Conservation (phyloP, 1,140 invertebrate genomes). For the Cryptotermes secundus region DNA sequence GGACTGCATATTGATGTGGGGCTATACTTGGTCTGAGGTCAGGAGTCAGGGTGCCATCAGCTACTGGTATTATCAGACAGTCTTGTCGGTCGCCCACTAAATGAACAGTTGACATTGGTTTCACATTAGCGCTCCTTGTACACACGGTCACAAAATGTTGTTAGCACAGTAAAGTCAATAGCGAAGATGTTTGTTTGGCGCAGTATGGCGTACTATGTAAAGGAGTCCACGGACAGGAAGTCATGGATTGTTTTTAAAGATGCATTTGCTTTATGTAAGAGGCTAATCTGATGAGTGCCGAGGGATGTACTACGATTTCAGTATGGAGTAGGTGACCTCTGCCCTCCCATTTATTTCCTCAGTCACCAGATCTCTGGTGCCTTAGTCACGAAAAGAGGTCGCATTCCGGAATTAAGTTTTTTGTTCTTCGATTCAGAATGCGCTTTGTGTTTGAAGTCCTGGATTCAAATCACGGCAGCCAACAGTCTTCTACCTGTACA, state of each 20-base stretch:
- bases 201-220: background rate
- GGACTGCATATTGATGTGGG: background rate
- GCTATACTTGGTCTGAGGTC: background rate
- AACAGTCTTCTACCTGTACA: no score
- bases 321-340: no score
- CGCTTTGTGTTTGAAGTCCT: no score
- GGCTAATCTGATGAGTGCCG: no score
- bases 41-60: background rate
- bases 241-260: background rate
- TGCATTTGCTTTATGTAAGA: no score
- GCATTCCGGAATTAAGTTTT: no score
- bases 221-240: background rate
- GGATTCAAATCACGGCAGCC: no score
- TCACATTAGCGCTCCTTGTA: constrained; percentile 18
- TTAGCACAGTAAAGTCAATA: background rate
- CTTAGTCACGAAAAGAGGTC: no score
- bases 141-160: constrained; percentile 8
- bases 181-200: background rate
- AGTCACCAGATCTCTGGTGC: no score
- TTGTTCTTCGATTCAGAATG: no score
- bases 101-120: constrained; percentile 17
- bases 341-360: no score
- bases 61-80: constrained; percentile 15
- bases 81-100: constrained; percentile 9
- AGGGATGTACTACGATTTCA: no score